Evolutionary conservation across 2,888 invertebrate genomes (phyloP).

Genomic region (Odontothrips loti): DNA sequence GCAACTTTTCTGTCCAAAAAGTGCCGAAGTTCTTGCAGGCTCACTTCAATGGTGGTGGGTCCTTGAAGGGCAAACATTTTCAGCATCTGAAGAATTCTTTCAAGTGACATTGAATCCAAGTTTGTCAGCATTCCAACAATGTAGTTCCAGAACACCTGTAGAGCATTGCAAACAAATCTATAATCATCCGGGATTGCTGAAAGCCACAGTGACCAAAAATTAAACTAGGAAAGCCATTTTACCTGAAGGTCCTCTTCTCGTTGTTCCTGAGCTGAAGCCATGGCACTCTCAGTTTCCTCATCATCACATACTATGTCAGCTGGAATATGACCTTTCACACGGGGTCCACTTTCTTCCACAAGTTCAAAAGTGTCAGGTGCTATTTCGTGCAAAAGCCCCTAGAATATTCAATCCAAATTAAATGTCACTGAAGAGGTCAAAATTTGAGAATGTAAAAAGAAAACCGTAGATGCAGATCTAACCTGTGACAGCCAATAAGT

Average conservation of each 20-base stretch:
- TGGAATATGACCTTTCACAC: conserved; percentile 53
- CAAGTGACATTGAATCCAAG: conserved; percentile 83
- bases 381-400: conserved; percentile 73
- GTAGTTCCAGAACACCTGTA: conserved; percentile 87
- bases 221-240: conserved; percentile 11
- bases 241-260: conserved; percentile 86
- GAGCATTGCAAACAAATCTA: conserved; percentile 37
- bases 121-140: conserved; percentile 96
- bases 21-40: conserved; percentile 77
- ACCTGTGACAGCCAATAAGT: conserved; percentile 90
- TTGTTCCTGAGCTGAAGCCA: conserved; percentile 92
- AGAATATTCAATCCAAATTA: conserved; percentile 31
- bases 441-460: neutral
- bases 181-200: neutral
- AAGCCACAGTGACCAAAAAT: neutral
- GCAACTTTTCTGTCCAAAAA: conserved; percentile 91
- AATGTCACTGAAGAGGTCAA: too few relatives aligned
- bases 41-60: conserved; percentile 80
- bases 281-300: conserved; percentile 87
- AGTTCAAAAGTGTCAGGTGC: conserved; percentile 68
- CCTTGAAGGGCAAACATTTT: conserved; percentile 96
- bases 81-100: conserved; percentile 92
- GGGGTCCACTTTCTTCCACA: conserved; percentile 61
- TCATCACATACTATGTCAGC: conserved; percentile 72
- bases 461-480: neutral